Evolutionary conservation across 2,113 vertebrate species (phyloP).

Genomic region (Butastur rufipennis): DNA sequence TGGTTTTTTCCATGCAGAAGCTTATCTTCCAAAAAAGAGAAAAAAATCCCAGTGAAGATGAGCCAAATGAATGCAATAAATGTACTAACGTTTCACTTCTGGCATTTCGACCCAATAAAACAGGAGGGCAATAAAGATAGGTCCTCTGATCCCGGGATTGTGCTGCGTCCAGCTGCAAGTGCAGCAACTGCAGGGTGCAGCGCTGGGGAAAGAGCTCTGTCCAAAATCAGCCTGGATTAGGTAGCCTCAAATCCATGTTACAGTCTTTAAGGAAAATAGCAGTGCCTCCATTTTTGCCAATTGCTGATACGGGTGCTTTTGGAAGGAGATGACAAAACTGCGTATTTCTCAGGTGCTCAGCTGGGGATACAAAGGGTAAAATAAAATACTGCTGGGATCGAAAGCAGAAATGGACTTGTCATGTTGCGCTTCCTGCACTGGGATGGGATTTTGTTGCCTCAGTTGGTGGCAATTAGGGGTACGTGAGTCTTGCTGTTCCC

Average conservation of each 20-base stretch:
- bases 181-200: background rate
- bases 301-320: background rate
- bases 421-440: rapidly evolving
- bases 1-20: background rate
- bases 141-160: conserved; percentile 10
- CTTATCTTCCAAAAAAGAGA: conserved; percentile 42
- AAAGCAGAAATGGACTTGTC: background rate
- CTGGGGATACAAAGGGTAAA: background rate
- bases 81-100: conserved; percentile 42
- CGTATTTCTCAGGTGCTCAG: background rate
- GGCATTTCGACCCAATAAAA: conserved; percentile 5
- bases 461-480: background rate
- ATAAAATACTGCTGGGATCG: background rate
- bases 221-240: background rate
- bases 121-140: conserved; percentile 11
- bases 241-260: background rate
- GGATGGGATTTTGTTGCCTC: background rate
- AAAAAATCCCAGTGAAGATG: conserved; percentile 10
- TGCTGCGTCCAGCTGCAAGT: background rate
- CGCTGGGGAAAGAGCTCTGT: background rate
- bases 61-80: conserved; percentile 40
- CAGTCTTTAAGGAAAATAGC: background rate
- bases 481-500: rapidly evolving
- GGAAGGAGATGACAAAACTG: background rate
- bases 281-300: background rate